Evolutionary conservation across 1,140 invertebrate genomes (phyloP), one percentile per base, ranked within the genome.

Genomic region (Pomacea maculata): DNA sequence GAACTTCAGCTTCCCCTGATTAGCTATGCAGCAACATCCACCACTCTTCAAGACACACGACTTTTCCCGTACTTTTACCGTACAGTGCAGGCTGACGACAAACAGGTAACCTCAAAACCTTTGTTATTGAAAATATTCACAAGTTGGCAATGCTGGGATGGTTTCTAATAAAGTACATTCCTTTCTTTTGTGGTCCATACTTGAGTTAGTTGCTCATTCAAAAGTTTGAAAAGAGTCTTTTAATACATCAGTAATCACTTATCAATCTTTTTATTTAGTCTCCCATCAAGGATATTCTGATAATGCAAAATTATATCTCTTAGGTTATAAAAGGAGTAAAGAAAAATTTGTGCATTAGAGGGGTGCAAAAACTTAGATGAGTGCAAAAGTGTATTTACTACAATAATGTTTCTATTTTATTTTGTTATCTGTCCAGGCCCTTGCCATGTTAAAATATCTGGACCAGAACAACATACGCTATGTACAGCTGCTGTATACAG

Each of bases 31-130:
- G 94, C 95, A 6, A 96, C 95, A 6, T 94, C 94, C 29, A 93
- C 92, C 75, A 94, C 95, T 88, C 91, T 96, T 54, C 94, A 94
- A 70, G 94, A 95, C 88, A 94, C 95, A 87, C 93, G 93, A 79
- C 92, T 94, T 82, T 96, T 95, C 90, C 94, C 94, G 67, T 95
- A 94, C 85, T 96, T 96, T 92, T 91, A 95, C 83, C 93, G 96
- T 8, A 95, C 96, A 4, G 95, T 96, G 45, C 95, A 95, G 29
- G 94, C 95, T 0, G 95, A 97, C 91, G 94, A 94, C 85, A 95
- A 95, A 90, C 95, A 96, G 91, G 95, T 95, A 1, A 61, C 57
- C 15, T 61, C 11, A 17, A 61, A 61, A 17, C 57, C 11, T 6
- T 8, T 17, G 3, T 61, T 9, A 17, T 61, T 61, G 11, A 61